Conservation (phyloP, 2,888 invertebrate species). For the Tenthredo mesomela region DNA sequence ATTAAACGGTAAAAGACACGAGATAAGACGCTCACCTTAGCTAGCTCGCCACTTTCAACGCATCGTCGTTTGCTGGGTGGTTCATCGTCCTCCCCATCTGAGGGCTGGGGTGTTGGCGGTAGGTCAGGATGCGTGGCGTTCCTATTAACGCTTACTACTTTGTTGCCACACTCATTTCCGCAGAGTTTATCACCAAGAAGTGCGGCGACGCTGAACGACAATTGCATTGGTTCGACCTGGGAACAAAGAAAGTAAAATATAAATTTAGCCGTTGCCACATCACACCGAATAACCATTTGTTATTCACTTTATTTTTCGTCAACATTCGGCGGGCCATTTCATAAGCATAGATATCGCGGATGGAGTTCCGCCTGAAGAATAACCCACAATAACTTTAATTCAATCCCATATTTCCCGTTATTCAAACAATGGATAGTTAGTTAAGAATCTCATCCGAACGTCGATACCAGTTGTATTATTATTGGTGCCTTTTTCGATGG, state of each 20-base stretch:
- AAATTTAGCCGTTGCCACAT: background rate
- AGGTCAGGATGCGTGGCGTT: constrained; percentile 66
- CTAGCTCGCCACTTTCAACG: constrained; percentile 81
- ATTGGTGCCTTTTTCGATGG: background rate
- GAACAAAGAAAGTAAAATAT: constrained; percentile 52
- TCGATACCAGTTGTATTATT: background rate
- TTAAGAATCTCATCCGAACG: background rate
- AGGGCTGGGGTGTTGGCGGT: constrained; percentile 89
- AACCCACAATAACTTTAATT: background rate
- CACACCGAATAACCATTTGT: constrained; percentile 53
- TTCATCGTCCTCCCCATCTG: constrained; percentile 90
- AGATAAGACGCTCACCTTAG: constrained; percentile 70
- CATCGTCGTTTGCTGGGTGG: constrained; percentile 78
- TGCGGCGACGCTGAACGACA: constrained; percentile 75
- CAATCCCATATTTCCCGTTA: constrained; percentile 53
- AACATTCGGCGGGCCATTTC: constrained; percentile 62
- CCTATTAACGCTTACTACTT: constrained; percentile 56
- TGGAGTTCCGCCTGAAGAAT: background rate
- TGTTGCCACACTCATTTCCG: constrained; percentile 54
- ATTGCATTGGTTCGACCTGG: constrained; percentile 72
- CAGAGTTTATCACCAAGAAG: constrained; percentile 71
- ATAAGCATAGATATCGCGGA: constrained; percentile 35
- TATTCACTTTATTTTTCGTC: constrained; percentile 62
- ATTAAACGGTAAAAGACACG: background rate
- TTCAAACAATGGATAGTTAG: background rate